Evolutionary conservation across 2,113 vertebrate species (phyloP), one percentile per base, ranked within the genome.

Genomic region (Vulpes vulpes): DNA sequence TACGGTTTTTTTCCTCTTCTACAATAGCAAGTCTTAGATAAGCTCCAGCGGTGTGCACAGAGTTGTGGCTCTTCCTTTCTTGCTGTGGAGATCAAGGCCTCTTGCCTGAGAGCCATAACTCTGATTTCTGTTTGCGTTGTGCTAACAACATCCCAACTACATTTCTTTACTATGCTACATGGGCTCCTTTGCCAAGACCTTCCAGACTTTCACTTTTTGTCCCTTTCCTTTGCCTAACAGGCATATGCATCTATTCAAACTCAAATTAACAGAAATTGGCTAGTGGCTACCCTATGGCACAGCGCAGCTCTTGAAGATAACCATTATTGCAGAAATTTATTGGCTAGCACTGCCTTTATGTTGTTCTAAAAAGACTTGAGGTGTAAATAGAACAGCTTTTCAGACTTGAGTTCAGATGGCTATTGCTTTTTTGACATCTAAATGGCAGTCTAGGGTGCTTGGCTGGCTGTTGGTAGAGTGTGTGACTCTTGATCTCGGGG

Each of bases 51-150:
- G 3, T 49, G 22, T 89, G 71, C 97, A 71, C 51, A 55, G 57
- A 95, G 32, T 79, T 94, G 81, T 27, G 22, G 16, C 17, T 57
- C 71, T 93, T 94, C n/a, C 49, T 94, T 89, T 85, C 32, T 89
- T n/a, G 12, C 27, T 30, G 32, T 23, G 76, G 35, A 79, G 5
- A 43, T 57, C 30, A 83, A 43, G 82, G 32, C 17, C 43, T 84
- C 15, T 82, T 62, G 11, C n/a, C 43, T 71, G 38, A 91, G 6
- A 89, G 53, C 5, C 17, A 11, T 25, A 83, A 93, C 8, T 74
- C 35, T 84, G 69, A 4, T 6, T 76, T 95, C 15, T 53, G 20
- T 79, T 60, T 87, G 9, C 14, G 35, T 53, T 60, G 71, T 14
- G 4, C 30, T 23, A 65, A 57, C 76, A 83, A 84, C 6, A 3